Conservation (phyloP, 2,888 invertebrate genomes). For the Pinctada fucata region DNA sequence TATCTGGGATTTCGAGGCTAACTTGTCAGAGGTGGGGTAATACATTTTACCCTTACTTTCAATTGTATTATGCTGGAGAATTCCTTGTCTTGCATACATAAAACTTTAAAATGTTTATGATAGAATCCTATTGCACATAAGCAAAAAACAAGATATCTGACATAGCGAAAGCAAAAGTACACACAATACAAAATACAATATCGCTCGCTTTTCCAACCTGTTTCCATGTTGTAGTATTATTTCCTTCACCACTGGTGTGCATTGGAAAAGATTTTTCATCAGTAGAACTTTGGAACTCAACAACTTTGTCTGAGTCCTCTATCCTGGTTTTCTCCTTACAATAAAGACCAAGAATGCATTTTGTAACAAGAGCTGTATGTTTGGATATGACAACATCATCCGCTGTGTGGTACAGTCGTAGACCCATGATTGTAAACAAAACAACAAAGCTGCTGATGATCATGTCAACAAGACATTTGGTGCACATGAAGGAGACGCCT, state of each 20-base stretch:
- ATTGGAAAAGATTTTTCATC: no score
- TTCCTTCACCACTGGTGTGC: no score
- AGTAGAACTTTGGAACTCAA: no score
- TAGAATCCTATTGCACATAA: background rate
- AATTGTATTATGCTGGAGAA: no score
- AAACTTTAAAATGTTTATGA: no score
- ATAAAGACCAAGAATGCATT: background rate
- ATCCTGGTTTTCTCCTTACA: background rate
- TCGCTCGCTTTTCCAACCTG: background rate
- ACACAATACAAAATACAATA: background rate
- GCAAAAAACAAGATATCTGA: background rate
- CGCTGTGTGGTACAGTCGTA: conserved; percentile 4
- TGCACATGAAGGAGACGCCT: conserved; percentile 1
- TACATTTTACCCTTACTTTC: no score
- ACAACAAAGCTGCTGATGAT: conserved; percentile 9
- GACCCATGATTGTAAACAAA: conserved; percentile 6
- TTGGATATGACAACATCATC: background rate
- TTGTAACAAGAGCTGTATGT: background rate
- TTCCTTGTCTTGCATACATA: no score
- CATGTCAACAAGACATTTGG: conserved; percentile 10
- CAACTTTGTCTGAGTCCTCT: no score
- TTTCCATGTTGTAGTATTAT: background rate
- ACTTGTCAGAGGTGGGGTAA: no score
- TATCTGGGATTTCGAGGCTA: no score
- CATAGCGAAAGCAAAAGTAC: background rate